Evolutionary conservation across 2,888 invertebrate genomes (phyloP).

Genomic region (Patella caerulea): DNA sequence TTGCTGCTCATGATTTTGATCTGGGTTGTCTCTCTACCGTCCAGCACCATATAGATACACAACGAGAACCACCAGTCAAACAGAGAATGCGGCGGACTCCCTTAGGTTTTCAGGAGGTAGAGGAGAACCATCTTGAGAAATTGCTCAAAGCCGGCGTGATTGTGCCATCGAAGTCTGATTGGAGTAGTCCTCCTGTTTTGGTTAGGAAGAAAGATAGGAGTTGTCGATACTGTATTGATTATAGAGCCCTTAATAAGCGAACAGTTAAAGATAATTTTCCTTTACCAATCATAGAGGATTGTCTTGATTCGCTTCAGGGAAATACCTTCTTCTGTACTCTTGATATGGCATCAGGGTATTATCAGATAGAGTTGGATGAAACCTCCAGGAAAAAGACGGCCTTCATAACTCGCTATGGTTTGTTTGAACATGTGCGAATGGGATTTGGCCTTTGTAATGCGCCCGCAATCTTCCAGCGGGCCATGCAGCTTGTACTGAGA

Average conservation of each 20-base stretch:
- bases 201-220: neutral
- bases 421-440: too few relatives aligned
- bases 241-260: neutral
- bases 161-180: neutral
- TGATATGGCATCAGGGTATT: too few relatives aligned
- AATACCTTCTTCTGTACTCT: too few relatives aligned
- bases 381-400: too few relatives aligned
- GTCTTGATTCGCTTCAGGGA: conserved; percentile 34
- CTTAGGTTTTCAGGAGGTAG: too few relatives aligned
- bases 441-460: too few relatives aligned
- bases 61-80: neutral
- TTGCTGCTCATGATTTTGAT: conserved; percentile 11
- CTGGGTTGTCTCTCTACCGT: conserved; percentile 9
- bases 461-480: conserved; percentile 32
- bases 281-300: neutral
- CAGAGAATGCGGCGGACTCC: conserved; percentile 7
- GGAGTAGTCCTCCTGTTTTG: too few relatives aligned
- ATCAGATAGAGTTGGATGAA: too few relatives aligned
- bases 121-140: conserved; percentile 1
- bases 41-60: conserved; percentile 15
- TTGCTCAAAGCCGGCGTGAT: neutral
- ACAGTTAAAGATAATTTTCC: neutral
- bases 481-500: conserved; percentile 35
- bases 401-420: too few relatives aligned
- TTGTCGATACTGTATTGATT: neutral